Percentiles rank a stretch among this genome's conserved stretches.
These are phyloP conservation scores for Drosophila persimilis DNA, from an alignment of 1,140 invertebrate genomes.

Conservation along the genomic window DNA sequence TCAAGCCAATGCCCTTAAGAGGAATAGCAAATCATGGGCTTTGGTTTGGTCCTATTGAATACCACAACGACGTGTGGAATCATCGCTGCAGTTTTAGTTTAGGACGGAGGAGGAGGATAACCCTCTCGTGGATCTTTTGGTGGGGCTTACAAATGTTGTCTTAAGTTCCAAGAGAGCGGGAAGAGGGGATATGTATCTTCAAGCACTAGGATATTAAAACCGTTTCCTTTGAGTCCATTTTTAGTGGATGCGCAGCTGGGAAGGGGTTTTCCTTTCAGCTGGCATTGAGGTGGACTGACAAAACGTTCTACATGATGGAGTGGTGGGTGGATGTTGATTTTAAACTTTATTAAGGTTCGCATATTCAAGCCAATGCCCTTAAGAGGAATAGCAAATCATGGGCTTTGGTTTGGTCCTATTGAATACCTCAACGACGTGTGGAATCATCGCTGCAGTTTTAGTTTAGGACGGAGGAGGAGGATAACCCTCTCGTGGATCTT, in stretches of 20 bases:
- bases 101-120: slow-evolving; percentile 14
- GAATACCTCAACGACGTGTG: slow-evolving; percentile 46
- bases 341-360: slow-evolving; percentile 66
- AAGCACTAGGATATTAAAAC: slow-evolving; percentile 38
- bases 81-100: slow-evolving; percentile 57
- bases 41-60: slow-evolving; percentile 55
- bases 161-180: slow-evolving; percentile 39
- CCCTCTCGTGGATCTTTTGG: no score
- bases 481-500: no score
- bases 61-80: slow-evolving; percentile 32
- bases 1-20: slow-evolving; percentile 67
- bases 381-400: slow-evolving; percentile 64
- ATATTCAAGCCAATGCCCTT: slow-evolving; percentile 65
- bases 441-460: slow-evolving; percentile 12
- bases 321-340: slow-evolving; percentile 5
- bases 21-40: slow-evolving; percentile 59
- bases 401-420: slow-evolving; percentile 48
- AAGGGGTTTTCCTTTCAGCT: neutral
- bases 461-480: slow-evolving; percentile 24
- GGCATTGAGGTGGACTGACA: slow-evolving; percentile 34
- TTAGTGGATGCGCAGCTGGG: slow-evolving; percentile 1
- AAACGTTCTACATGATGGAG: neutral
- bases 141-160: slow-evolving; percentile 6
- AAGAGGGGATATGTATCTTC: slow-evolving; percentile 19
- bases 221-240: slow-evolving; percentile 26